These are phyloP conservation scores for Tortrix viridana DNA, from an alignment of 2,888 invertebrate species.

Conservation along the genomic window DNA sequence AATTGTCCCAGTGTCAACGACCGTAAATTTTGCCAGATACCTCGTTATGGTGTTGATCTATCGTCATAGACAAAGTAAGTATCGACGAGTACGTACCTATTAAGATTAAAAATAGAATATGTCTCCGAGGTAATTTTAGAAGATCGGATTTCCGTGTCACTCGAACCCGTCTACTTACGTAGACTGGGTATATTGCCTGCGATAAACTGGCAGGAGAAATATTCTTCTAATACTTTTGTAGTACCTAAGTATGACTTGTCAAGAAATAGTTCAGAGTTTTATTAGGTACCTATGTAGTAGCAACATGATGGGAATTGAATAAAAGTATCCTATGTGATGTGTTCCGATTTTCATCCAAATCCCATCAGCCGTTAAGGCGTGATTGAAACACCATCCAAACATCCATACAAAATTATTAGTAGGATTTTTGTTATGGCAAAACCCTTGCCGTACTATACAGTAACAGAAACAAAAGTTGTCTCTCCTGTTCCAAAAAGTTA, in stretches of 20 bases:
- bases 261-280: background rate
- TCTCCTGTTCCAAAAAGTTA: too few relatives aligned
- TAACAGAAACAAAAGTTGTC: too few relatives aligned
- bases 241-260: background rate
- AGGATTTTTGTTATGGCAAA: too few relatives aligned
- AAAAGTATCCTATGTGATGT: too few relatives aligned
- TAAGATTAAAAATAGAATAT: conserved; percentile 16
- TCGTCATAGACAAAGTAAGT: conserved; percentile 16
- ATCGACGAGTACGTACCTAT: conserved; percentile 15
- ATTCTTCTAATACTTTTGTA: background rate
- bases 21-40: conserved; percentile 29
- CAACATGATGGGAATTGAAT: too few relatives aligned
- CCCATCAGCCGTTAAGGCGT: too few relatives aligned
- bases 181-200: conserved; percentile 13
- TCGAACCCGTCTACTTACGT: conserved; percentile 21
- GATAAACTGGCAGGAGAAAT: conserved; percentile 23
- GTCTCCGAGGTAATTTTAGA: conserved; percentile 29
- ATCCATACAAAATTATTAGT: too few relatives aligned
- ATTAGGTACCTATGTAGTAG: too few relatives aligned
- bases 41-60: conserved; percentile 23
- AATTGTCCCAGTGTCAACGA: conserved; percentile 26
- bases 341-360: too few relatives aligned
- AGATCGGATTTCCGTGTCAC: conserved; percentile 24
- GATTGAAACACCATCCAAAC: too few relatives aligned
- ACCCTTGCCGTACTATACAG: too few relatives aligned